Evolutionary conservation across 2,888 invertebrate species (phyloP), one percentile per base, ranked within the genome.

Genomic region (Andrena bicolor): DNA sequence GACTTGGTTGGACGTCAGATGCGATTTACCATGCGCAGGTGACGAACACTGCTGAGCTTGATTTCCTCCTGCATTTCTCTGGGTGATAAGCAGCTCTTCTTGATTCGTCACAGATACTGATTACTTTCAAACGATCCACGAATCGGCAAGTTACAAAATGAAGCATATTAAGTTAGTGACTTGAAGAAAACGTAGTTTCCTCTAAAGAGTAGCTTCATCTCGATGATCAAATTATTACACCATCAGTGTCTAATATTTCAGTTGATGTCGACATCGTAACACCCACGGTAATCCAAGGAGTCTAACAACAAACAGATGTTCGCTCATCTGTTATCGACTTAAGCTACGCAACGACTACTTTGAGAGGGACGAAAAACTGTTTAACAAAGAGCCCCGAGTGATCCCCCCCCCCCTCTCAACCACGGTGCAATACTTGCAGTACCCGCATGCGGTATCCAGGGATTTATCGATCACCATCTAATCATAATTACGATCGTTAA

Each of bases 401-500:
- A 10, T 23, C 20, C 28, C 8, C 26, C 35, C 0, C 2, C 23
- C 23, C 23, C 23, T 1, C 23, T 1, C 23, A 23, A 1, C 23
- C 10, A 13, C 4, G n/a, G 23, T 30, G 48, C 30, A 20, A 56
- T 48, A 66, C 28, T 28, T 30, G 10, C 48, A 23, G 51, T 13
- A 49, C 20, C 20, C 48, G 49, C 32, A 49, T 65, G 20, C n/a
- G 26, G 56, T 20, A 7, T 8, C 5, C 30, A 10, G 2, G 13
- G 30, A 71, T 63, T 71, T 56, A 76, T 76, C 63, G 79, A 69
- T 68, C 79, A 8, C 8, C 51, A 20, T 20, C 56, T 64, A 68
- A 78, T 79, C 56, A 32, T 66, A 71, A 82, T 58, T 70, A 48
- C 35, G 51, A 71, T 68, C 76, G 32, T 16, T 1, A 63, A 77